Evolutionary conservation across 2,113 vertebrate species (phyloP), one percentile per base, ranked within the genome.

Genomic region (Malurus elegans): DNA sequence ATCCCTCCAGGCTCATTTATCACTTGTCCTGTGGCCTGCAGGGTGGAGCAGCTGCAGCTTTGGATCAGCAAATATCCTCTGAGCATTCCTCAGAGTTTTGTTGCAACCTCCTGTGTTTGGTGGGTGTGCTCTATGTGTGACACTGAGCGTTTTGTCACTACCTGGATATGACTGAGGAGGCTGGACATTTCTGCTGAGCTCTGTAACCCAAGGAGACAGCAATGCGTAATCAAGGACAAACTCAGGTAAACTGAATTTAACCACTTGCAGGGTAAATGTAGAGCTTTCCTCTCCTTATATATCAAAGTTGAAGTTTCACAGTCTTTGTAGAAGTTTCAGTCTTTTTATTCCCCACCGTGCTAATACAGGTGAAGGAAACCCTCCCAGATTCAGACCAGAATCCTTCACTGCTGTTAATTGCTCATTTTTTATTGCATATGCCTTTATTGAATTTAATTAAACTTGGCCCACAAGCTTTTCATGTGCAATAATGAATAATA

Each of bases 361-460:
- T 53, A 19, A 38, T 2, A 82, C 14, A 57, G 47, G 65, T 65
- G 65, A 78, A 65, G 32, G 64, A 74, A 86, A 7, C 19, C 66
- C 79, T 82, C 48, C 32, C 23, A 56, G 48, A 58, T 62, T 57
- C 66, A 92, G 42, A 79, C 38, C 65, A 88, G 70, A 82, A 58
- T 50, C 53, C 57, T 85, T 62, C 29, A 19, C 61, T 76, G 71
- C 53, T 91, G 62, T 12, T 86, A 83, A 76, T 24, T 80, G 57
- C 57, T 86, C 73, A 69, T 83, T 94, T 94, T 92, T 91, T 86
- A 94, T 60, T 94, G 79, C 67, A 44, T 38, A 58, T 65, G 38
- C 57, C 34, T 47, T 81, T 67, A 82, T 56, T 75, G 79, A 79
- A 90, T 82, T 90, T 90, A 88, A 90, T 94, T 94, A 86, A 75